Conservation (phyloP, 1,140 invertebrate species). For the Bombus haemorrhoidalis region DNA sequence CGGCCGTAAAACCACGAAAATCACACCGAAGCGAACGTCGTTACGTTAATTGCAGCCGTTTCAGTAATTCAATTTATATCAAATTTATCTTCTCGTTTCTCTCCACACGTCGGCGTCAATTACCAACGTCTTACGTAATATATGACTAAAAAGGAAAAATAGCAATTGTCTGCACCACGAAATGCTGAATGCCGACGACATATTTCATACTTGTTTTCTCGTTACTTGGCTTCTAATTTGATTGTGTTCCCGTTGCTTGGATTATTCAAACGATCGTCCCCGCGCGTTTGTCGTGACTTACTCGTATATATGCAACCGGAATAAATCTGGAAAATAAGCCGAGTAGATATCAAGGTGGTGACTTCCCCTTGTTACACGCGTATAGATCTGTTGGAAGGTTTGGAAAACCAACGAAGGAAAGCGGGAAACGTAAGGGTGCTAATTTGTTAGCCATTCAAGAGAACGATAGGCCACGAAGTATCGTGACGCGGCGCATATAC, state of each 20-base stretch:
- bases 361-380: neutral
- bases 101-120: neutral
- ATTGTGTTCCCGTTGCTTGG: neutral
- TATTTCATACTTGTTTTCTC: neutral
- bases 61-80: neutral
- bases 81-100: conserved; percentile 4
- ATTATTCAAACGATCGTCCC: neutral
- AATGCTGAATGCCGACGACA: neutral
- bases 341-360: neutral
- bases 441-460: conserved; percentile 40
- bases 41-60: neutral
- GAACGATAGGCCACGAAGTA: conserved; percentile 45
- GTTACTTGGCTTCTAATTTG: neutral
- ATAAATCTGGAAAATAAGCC: conserved; percentile 11
- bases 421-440: neutral
- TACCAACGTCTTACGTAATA: neutral
- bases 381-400: neutral
- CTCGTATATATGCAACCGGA: neutral
- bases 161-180: neutral
- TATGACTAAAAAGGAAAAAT: neutral
- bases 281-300: neutral
- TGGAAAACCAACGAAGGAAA: conserved; percentile 28
- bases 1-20: neutral
- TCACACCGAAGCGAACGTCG: neutral
- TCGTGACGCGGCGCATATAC: conserved; percentile 50